Percentiles rank a stretch among this genome's conserved stretches.
Evolutionary conservation across 1,140 invertebrate species (phyloP).

Genomic region (Campodea augens): DNA sequence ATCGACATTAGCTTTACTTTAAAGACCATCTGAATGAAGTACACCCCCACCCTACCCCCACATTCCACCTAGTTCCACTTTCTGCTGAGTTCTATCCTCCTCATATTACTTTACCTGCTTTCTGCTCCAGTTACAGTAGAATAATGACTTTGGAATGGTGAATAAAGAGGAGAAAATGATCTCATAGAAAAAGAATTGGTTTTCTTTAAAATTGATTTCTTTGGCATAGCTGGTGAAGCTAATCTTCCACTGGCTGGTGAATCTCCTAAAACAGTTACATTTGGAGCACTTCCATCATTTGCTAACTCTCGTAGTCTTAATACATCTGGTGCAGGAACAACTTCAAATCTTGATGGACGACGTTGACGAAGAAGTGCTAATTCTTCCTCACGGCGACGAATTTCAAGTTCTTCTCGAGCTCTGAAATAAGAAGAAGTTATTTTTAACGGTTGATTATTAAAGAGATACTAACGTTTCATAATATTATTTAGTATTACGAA

Average conservation of each 20-base stretch:
- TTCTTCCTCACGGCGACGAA: constrained; percentile 19
- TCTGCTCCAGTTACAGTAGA: constrained; percentile 71
- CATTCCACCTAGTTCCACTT: too few species aligned
- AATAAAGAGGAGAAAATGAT: constrained; percentile 42
- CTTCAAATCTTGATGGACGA: constrained; percentile 48
- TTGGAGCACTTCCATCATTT: constrained; percentile 19
- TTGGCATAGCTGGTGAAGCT: constrained; percentile 35
- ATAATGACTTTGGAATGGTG: constrained; percentile 36
- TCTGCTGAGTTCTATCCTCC: too few species aligned
- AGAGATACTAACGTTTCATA: too few species aligned
- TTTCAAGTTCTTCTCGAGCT: constrained; percentile 35
- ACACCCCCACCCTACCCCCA: too few species aligned
- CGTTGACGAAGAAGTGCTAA: constrained; percentile 18
- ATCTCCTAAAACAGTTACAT: neutral
- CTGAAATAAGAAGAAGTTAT: constrained; percentile 11
- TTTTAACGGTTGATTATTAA: too few species aligned
- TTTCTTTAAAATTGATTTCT: constrained; percentile 81
- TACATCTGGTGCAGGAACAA: constrained; percentile 43
- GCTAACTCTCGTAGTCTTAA: constrained; percentile 29
- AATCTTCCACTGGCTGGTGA: neutral
- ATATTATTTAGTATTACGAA: too few species aligned
- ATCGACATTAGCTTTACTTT: too few species aligned
- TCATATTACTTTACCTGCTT: constrained; percentile 38
- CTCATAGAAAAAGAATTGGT: constrained; percentile 72
- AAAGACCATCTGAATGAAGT: too few species aligned